Evolutionary conservation across 2,888 invertebrate species (phyloP).

Genomic region (Acrobeloides nanus): DNA sequence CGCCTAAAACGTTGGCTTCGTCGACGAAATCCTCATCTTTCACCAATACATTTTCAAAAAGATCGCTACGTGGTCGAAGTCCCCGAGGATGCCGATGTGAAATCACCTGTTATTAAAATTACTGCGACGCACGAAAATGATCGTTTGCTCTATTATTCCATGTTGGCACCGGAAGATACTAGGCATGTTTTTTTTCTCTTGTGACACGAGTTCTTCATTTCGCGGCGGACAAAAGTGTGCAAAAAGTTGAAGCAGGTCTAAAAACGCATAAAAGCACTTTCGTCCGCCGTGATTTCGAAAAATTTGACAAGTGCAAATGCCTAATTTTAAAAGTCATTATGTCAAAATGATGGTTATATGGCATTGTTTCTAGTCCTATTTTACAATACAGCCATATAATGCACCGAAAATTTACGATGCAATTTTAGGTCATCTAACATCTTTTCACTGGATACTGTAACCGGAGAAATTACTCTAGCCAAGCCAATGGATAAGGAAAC

Average conservation of each 20-base stretch:
- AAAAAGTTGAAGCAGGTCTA: no score
- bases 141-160: constrained; percentile 45
- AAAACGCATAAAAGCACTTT: neutral
- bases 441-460: constrained; percentile 35
- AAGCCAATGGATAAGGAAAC: constrained; percentile 47
- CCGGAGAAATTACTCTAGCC: constrained; percentile 44
- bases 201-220: no score
- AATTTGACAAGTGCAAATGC: no score
- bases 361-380: neutral
- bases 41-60: constrained; percentile 46
- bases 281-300: neutral
- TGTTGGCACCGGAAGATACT: constrained; percentile 49
- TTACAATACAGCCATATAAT: neutral
- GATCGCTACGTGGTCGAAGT: constrained; percentile 47
- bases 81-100: constrained; percentile 36
- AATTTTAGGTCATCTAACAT: constrained; percentile 29
- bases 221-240: no score
- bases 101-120: constrained; percentile 32
- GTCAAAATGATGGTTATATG: neutral
- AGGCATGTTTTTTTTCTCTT: constrained; percentile 10
- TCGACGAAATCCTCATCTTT: constrained; percentile 40
- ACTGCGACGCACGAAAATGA: constrained; percentile 37
- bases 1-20: constrained; percentile 39
- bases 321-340: neutral
- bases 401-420: neutral